phyloP scores from a whole-genome alignment of 1,140 invertebrate species.

The Solenopsis fugax region DNA sequence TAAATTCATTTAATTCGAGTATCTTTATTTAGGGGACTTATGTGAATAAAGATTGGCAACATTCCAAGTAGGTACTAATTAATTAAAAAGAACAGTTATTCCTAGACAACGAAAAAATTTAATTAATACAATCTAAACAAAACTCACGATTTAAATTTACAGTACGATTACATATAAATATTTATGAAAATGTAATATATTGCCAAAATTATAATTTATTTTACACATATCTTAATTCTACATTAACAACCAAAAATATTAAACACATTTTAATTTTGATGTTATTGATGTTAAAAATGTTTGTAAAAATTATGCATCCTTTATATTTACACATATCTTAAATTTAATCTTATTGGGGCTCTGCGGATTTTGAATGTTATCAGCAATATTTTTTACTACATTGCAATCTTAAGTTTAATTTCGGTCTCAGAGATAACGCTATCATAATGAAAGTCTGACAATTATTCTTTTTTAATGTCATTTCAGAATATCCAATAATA shows the following conservation, averaged over 20 bases:
- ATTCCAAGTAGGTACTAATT: slow-evolving; percentile 23
- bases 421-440: background rate
- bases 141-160: background rate
- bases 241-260: background rate
- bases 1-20: background rate
- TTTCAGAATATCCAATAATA: slow-evolving; percentile 10
- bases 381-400: background rate
- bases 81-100: slow-evolving; percentile 4
- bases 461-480: background rate
- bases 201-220: slow-evolving; percentile 3
- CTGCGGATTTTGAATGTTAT: background rate
- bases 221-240: slow-evolving; percentile 17
- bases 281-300: background rate
- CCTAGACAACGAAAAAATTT: slow-evolving; percentile 24
- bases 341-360: background rate
- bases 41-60: slow-evolving; percentile 31
- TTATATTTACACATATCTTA: background rate
- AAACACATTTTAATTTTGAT: background rate
- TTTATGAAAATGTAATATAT: background rate
- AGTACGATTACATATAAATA: background rate
- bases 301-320: background rate
- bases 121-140: background rate
- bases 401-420: background rate
- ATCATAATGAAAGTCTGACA: slow-evolving; percentile 21
- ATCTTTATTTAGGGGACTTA: slow-evolving; percentile 11